These are phyloP conservation scores for Polydrusus cervinus DNA, from an alignment of 2,888 invertebrate genomes.

Conservation along the genomic window DNA sequence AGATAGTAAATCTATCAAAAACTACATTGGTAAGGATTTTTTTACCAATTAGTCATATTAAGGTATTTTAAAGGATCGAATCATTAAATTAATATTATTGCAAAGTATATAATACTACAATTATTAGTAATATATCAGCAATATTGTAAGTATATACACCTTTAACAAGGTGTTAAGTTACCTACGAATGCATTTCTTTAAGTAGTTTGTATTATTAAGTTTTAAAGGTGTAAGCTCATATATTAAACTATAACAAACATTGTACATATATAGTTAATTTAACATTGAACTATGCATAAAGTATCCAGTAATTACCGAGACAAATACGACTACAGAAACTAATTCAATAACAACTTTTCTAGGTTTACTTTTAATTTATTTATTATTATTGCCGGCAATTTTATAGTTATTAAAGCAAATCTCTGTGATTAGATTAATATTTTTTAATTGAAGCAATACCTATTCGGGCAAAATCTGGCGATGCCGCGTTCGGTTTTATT, in stretches of 20 bases:
- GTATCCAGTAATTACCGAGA: background rate
- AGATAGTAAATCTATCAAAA: too few relatives aligned
- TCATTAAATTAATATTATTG: too few relatives aligned
- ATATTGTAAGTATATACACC: background rate
- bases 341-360: constrained; percentile 1
- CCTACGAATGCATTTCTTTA: background rate
- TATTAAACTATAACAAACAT: background rate
- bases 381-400: constrained; percentile 14
- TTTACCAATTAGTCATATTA: too few relatives aligned
- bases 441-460: background rate
- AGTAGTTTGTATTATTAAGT: background rate
- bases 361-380: background rate
- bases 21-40: too few relatives aligned
- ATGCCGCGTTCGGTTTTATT: background rate
- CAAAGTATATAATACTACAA: too few relatives aligned
- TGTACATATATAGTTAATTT: background rate
- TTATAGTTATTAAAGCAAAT: constrained; percentile 12
- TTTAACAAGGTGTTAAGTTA: background rate
- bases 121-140: constrained; percentile 1
- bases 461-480: constrained; percentile 1
- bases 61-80: too few relatives aligned
- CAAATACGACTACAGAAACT: background rate
- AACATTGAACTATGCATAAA: background rate
- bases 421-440: constrained; percentile 10
- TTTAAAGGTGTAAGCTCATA: background rate